Evolutionary conservation across 2,797 vertebrate species (phyloP), one percentile per base, ranked within the genome.

Genomic region (Podarcis siculus): DNA sequence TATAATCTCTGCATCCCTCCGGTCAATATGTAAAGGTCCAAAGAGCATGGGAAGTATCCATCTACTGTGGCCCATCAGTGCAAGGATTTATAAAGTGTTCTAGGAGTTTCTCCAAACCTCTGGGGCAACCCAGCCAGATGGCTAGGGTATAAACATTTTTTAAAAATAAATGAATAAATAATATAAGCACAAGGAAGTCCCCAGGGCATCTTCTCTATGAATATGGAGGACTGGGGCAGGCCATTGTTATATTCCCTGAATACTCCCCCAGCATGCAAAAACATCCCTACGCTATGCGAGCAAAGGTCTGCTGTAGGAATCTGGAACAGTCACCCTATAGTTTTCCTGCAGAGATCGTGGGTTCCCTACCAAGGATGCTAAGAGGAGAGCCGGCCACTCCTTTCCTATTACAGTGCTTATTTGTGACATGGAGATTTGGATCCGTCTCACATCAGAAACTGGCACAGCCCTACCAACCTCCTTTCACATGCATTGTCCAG

Each of bases 401-500:
- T 77, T 75, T 55, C 2, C 64, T 58, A 39, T 13, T 55, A 23
- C 30, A n/a, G 42, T 85, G 21, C 61, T 15, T 83, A 35, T 23
- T 88, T 90, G 55, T 0, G 2, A 12, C 79, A 5, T 61, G 32
- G 49, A 86, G 37, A 19, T 85, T 90, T 55, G 15, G 42, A 8
- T 58, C 61, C 83, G 42, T 84, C 37, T n/a, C n/a, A 72, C 27
- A 72, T n/a, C 9, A 30, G 72, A 30, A 5, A 6, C 69, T 76
- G 45, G 4, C 12, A 71, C 66, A 85, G 58, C 37, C 25, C n/a
- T 71, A 8, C 39, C 83, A 15, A 39, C 32, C n/a, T 90, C 30
- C 0, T 5, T 64, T 32, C 23, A 2, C 0, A 0, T 8, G 1
- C 27, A 25, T 32, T 21, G 32, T 55, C 30, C 9, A 30, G 32